Evolutionary conservation across 2,888 invertebrate species (phyloP).

Genomic region (Drosophila demipolita): DNA sequence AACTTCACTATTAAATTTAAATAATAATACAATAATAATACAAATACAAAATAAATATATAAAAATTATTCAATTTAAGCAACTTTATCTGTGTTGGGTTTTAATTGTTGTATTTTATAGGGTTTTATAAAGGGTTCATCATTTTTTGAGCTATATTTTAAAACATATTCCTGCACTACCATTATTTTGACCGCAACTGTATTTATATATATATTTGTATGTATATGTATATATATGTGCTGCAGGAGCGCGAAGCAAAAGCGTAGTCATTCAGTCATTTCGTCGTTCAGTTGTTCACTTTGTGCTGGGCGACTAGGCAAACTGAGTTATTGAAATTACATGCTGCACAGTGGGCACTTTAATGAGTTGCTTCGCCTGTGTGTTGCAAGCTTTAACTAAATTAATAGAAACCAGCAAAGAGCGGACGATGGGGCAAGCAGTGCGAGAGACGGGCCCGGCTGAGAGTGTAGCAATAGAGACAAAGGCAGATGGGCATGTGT

Average conservation of each 20-base stretch:
- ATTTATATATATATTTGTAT: neutral
- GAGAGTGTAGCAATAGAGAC: neutral
- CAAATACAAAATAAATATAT: neutral
- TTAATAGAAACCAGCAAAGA: slow-evolving; percentile 62
- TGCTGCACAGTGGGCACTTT: slow-evolving; percentile 42
- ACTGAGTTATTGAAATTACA: slow-evolving; percentile 72
- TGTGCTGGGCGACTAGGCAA: slow-evolving; percentile 39
- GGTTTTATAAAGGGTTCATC: fast-evolving
- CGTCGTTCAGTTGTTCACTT: neutral
- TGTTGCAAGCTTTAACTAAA: slow-evolving; percentile 58
- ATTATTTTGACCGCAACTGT: neutral
- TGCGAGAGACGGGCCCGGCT: neutral
- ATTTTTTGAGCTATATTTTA: neutral
- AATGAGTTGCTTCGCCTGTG: slow-evolving; percentile 43
- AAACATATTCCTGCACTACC: neutral
- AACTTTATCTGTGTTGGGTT: neutral
- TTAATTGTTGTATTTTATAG: neutral
- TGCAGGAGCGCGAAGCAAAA: neutral
- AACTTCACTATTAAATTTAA: neutral
- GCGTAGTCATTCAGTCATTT: neutral
- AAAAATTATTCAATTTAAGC: neutral
- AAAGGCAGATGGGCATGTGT: neutral
- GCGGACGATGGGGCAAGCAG: neutral
- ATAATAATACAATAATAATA: neutral
- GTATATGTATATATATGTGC: neutral